Evolutionary conservation across 2,797 vertebrate genomes (phyloP), one percentile per base, ranked within the genome.

Genomic region (Chrosomus eos): DNA sequence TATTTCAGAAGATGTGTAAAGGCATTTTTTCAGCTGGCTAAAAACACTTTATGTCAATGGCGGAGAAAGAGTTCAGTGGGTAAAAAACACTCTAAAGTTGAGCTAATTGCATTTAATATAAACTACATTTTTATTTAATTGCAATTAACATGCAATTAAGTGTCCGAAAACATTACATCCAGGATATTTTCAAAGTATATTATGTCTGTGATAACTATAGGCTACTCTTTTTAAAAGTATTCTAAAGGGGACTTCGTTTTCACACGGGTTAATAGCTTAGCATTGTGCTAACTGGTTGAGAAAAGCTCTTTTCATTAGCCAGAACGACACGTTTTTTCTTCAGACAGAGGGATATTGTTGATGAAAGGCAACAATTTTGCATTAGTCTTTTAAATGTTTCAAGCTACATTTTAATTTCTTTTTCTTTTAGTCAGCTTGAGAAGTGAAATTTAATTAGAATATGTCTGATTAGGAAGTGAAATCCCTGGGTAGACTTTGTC

Each of bases 401-500:
- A 58, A 48, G 11, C 3, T 48, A n/a, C 26, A 1, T 1, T 71
- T 58, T 16, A 8, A 55, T 45, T 14, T 70, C 26, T 11, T 5
- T 33, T 33, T 38, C 26, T 33, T 62, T 75, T 14, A 70, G 60
- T 16, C 33, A 75, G 18, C 60, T 82, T 82, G 55, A 38, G 16
- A 58, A 16, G 38, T 7, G 14, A 78, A 82, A 21, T 66, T 78
- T 72, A 21, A 77, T 78, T 48, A 76, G 7, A 68, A 23, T 11
- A 51, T 51, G 53, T 53, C 18, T 76, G 82, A 71, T 62, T 70
- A 74, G 33, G 71, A 62, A 23, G 6, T 23, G 48, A 81, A 76
- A 18, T 74, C 36, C 71, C 36, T 19, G 51, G 38, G 75, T 77
- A 79, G 83, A 79, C 51, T 79, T 70, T 21, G 28, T 80, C 40